phyloP scores from a whole-genome alignment of 2,888 invertebrate species.

The Choristoneura rosaceana region DNA sequence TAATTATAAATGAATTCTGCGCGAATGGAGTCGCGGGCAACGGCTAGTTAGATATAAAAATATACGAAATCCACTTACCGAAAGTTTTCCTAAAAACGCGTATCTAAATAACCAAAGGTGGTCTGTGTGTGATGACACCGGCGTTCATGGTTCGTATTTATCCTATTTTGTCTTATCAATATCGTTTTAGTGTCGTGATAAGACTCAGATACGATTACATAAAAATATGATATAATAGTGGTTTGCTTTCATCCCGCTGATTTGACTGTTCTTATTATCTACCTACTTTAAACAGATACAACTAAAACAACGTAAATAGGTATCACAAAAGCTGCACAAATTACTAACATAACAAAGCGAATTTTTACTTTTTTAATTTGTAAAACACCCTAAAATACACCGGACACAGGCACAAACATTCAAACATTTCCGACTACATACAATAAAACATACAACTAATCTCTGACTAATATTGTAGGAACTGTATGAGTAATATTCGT shows the following conservation, averaged over 20 bases:
- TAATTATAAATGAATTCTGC: too few species aligned
- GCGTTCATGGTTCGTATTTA: conserved; percentile 9
- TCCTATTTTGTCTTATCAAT: conserved; percentile 20
- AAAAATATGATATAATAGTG: conserved; percentile 7
- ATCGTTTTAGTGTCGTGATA: conserved; percentile 4
- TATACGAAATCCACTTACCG: conserved; percentile 12
- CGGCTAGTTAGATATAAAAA: too few species aligned
- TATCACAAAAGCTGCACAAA: too few species aligned
- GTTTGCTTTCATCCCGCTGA: background rate
- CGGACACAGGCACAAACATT: too few species aligned
- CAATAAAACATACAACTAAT: background rate
- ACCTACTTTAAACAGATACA: too few species aligned
- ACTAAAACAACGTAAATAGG: too few species aligned
- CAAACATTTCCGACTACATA: too few species aligned
- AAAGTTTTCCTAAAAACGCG: conserved; percentile 1
- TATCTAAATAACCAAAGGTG: background rate
- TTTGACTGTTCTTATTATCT: background rate
- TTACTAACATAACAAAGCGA: too few species aligned
- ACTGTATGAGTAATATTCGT: background rate
- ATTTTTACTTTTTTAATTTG: too few species aligned
- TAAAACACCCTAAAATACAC: too few species aligned
- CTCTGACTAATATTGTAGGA: background rate
- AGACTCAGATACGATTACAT: background rate
- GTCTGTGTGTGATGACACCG: background rate
- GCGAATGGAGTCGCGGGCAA: too few species aligned